Base-by-base conservation (phyloP, 2,797 vertebrate genomes). In the Spheniscus humboldti region DNA sequence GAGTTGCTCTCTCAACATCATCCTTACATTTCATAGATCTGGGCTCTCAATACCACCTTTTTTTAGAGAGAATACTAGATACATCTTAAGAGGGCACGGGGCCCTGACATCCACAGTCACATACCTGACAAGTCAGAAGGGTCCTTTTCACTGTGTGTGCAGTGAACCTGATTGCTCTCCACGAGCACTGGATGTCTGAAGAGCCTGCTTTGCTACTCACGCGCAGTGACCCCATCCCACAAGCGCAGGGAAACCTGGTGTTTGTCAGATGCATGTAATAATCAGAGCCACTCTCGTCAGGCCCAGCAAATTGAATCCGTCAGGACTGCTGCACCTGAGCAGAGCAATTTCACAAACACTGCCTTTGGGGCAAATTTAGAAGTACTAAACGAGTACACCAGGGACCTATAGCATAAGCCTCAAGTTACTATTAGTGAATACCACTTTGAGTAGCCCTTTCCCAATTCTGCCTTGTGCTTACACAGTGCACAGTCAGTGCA, bases 121-220 rank as follows among this genome's bases (percentile, higher is more conserved):
- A 3, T 4, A 52, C 7, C 53, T 39, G 45, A 22, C 13, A 35
- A 25, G 76, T 13, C n/a, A 85, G 59, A 81, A 33, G 60, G n/a
- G 24, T 62, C 10, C 19, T 68, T 52, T 31, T 24, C 2, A 2
- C 25, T 9, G 27, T 4, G 15, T 5, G 28, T 39, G 31, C 67
- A 48, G 62, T 0, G 1, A 85, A 14, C 8, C 23, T 0, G 0
- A 4, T 1, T 9, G 14, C 19, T 33, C 24, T 41, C 20, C 48
- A 75, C 6, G 12, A 77, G 35, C 53, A 1, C 43, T 1, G 33
- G 24, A 1, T 2, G 2, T 12, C 33, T 43, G 27, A 27, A 62
- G 50, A 31, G 13, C 37, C 75, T 41, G 45, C 37, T 72, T 11
- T 41, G 55, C 71, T 45, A 23, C 66, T 25, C 28, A 0, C 1